Base-by-base conservation (phyloP, 2,113 vertebrate genomes). In the Peromyscus polionotus region DNA sequence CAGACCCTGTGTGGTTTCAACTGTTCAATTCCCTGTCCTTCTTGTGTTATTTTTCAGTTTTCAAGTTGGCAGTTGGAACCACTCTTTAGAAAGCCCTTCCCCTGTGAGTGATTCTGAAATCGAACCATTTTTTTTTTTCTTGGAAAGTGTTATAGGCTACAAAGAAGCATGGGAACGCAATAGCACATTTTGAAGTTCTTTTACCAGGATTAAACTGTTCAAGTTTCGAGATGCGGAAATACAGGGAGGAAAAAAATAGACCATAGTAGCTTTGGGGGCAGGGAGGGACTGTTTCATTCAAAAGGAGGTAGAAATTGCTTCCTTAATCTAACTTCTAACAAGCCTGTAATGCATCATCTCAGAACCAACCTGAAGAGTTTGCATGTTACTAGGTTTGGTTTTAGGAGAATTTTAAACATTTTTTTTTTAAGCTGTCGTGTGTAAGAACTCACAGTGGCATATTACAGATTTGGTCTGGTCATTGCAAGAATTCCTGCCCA, bases 81-180 rank as follows among this genome's bases (percentile, higher is more conserved):
- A 94, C 89, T 76, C 75, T 95, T 97, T 70, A 87, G 94, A 97
- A 97, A 3, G 42, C 91, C 59, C 80, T 89, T 90, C 92, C 13
- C 2, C 73, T 93, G 87, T 96, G 95, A 97, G 92, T 97, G 90
- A 98, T 91, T 95, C 76, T 89, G 93, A 98, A 97, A 96, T 72
- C 19, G 92, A 95, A 96, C 84, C 87, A 48, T 92, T 95, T 90
- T 48, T 80, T 48, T 80, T 91, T 80, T 80, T 48, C 98, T 98
- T 94, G 91, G 77, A 91, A 97, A 91, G 95, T 95, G 94, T 90
- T 65, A 90, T 54, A 98, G 87, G 76, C 97, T 98, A 96, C 97
- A 97, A 93, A 98, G 97, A 96, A 96, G 77, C 57, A 77, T 73
- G 79, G 95, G 95, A 98, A 98, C 96, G 48, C 72, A 84, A 89